Percentiles rank a stretch among this genome's conserved stretches.
These are phyloP conservation scores for Enteromius trimaculatus DNA, from an alignment of 2,797 vertebrate species.

Conservation along the genomic window DNA sequence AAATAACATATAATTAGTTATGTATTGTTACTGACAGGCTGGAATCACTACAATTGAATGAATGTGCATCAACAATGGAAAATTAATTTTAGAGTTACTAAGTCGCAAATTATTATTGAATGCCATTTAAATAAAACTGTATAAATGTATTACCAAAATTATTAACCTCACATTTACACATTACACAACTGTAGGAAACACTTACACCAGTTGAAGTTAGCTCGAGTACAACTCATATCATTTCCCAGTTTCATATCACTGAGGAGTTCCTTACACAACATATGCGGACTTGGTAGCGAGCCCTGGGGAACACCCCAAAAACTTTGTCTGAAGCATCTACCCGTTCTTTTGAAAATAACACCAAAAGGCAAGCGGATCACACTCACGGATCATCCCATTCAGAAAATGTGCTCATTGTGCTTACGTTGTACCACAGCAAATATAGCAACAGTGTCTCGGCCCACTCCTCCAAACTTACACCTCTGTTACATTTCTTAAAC, in stretches of 20 bases:
- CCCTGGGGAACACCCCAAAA: constrained; percentile 12
- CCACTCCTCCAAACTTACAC: constrained; percentile 75
- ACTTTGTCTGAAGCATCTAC: neutral
- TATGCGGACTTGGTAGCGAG: constrained; percentile 5
- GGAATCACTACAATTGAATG: neutral
- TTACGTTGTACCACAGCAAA: constrained; percentile 80
- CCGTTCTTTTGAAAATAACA: constrained; percentile 14
- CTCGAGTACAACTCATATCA: neutral
- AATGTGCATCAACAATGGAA: neutral
- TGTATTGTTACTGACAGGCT: neutral
- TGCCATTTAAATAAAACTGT: neutral
- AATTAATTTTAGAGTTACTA: neutral
- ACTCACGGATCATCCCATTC: constrained; percentile 49
- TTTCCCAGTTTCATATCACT: constrained; percentile 11
- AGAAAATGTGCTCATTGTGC: constrained; percentile 67
- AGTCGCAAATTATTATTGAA: neutral
- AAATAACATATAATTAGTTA: neutral
- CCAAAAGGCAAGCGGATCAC: constrained; percentile 3
- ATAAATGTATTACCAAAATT: neutral
- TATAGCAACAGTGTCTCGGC: constrained; percentile 82
- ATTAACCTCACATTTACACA: neutral
- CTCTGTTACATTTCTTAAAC: constrained; percentile 72
- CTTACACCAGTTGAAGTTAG: neutral
- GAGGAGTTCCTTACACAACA: constrained; percentile 1
- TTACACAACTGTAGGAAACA: neutral